These are phyloP conservation scores for Natrix natrix DNA, from an alignment of 2,797 vertebrate genomes.

Conservation along the genomic window DNA sequence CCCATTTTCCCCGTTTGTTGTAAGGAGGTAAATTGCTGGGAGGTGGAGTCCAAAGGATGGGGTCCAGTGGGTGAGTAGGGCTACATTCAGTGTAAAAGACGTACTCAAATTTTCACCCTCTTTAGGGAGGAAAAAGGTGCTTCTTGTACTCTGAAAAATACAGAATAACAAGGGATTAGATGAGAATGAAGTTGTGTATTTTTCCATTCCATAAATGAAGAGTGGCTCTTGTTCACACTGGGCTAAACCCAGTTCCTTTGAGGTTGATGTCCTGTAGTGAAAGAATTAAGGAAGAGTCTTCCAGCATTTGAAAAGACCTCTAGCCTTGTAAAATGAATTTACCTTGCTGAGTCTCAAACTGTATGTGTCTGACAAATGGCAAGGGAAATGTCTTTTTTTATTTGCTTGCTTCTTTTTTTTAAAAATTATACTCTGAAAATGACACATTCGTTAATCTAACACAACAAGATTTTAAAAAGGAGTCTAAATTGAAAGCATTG, in stretches of 20 bases:
- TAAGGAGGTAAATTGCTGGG: too few relatives aligned
- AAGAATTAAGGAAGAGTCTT: background rate
- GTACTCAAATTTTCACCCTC: too few relatives aligned
- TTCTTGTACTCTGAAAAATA: too few relatives aligned
- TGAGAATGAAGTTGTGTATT: background rate
- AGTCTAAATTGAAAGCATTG: conserved; percentile 1
- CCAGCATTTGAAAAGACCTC: background rate
- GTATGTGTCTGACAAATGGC: background rate
- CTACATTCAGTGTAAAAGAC: too few relatives aligned
- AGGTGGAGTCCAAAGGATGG: too few relatives aligned
- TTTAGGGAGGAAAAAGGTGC: too few relatives aligned
- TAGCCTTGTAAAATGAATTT: background rate
- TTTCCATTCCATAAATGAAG: background rate
- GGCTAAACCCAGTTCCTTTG: background rate
- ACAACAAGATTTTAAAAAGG: background rate
- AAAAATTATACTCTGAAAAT: background rate
- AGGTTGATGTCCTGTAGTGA: background rate
- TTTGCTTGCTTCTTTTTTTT: background rate
- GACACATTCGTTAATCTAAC: conserved; percentile 2
- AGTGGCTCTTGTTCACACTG: background rate
- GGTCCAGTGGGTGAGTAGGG: too few relatives aligned
- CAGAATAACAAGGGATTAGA: background rate
- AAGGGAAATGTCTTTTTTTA: background rate
- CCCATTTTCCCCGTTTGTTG: too few relatives aligned
- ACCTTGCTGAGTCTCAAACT: background rate